phyloP scores from a whole-genome alignment of 2,113 vertebrate species.

The Strix aluco region DNA sequence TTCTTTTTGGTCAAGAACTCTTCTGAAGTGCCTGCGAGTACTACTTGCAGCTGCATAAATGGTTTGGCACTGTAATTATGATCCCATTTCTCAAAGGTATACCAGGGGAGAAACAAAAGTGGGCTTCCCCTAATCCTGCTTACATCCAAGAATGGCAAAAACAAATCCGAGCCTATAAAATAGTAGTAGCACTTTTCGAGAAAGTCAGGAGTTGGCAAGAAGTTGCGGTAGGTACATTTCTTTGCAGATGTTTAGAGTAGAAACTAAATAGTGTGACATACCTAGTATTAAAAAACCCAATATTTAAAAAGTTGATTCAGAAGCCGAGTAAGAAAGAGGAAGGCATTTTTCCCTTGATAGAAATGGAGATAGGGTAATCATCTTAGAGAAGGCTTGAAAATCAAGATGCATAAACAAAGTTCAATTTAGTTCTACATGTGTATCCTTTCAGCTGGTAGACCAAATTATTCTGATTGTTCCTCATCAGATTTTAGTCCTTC shows the following conservation, averaged over 20 bases:
- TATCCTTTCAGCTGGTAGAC: slow-evolving; percentile 52
- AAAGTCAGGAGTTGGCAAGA: slow-evolving; percentile 16
- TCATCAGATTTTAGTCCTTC: slow-evolving; percentile 73
- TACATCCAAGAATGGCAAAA: slow-evolving; percentile 33
- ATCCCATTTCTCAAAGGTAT: slow-evolving; percentile 36
- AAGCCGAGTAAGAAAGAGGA: not conserved
- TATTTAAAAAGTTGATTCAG: slow-evolving; percentile 25
- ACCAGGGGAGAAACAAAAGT: slow-evolving; percentile 26
- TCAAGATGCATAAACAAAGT: slow-evolving; percentile 61
- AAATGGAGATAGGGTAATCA: slow-evolving; percentile 31
- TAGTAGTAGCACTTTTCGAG: not conserved
- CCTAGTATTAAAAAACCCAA: not conserved
- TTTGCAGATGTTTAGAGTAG: slow-evolving; percentile 28
- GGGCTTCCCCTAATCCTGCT: slow-evolving; percentile 43
- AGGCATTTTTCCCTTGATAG: not conserved
- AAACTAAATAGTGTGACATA: not conserved
- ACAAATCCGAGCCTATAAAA: slow-evolving; percentile 25
- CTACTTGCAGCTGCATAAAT: slow-evolving; percentile 26
- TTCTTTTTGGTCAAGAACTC: slow-evolving; percentile 21
- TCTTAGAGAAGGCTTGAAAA: slow-evolving; percentile 50
- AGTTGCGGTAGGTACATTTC: slow-evolving; percentile 22
- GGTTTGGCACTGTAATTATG: slow-evolving; percentile 63
- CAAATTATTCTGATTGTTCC: slow-evolving; percentile 63
- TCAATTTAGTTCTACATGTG: slow-evolving; percentile 56
- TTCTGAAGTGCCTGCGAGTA: slow-evolving; percentile 46